Percentiles rank a stretch among this genome's conserved stretches.
phyloP scores from a whole-genome alignment of 2,888 invertebrate species.

The Arenicola marina region DNA sequence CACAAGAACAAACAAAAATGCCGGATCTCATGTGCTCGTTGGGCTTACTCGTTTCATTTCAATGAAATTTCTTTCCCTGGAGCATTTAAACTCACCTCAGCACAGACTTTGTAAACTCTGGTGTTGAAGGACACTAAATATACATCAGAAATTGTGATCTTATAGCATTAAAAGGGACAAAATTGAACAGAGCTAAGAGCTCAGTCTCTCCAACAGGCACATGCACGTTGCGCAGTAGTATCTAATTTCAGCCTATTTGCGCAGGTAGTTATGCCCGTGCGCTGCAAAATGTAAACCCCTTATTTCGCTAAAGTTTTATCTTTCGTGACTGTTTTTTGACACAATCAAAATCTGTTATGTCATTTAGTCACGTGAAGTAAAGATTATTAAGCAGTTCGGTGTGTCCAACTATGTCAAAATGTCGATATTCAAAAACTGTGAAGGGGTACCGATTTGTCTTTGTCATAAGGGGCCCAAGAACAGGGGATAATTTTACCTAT shows the following conservation, averaged over 20 bases:
- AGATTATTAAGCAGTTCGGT: no score
- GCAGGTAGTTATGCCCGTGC: background rate
- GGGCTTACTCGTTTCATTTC: background rate
- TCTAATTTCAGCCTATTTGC: background rate
- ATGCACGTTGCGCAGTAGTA: slow-evolving; percentile 7
- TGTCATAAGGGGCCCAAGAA: no score
- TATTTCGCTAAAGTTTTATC: no score
- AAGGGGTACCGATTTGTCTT: no score
- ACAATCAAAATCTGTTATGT: no score
- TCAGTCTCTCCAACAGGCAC: background rate
- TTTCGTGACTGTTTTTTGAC: no score
- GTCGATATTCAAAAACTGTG: no score
- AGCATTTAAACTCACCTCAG: background rate
- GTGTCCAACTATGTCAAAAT: no score
- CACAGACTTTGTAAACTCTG: slow-evolving; percentile 1
- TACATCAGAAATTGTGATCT: slow-evolving; percentile 1
- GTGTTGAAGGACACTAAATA: background rate
- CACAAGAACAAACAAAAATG: background rate
- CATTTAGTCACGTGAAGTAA: no score
- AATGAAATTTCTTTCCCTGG: background rate
- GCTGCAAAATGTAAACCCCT: background rate
- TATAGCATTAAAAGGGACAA: background rate
- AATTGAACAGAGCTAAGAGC: background rate
- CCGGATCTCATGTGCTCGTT: background rate
- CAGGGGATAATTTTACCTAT: no score